Base-by-base conservation (phyloP, 2,888 invertebrate species). In the Uropetala carovei region DNA sequence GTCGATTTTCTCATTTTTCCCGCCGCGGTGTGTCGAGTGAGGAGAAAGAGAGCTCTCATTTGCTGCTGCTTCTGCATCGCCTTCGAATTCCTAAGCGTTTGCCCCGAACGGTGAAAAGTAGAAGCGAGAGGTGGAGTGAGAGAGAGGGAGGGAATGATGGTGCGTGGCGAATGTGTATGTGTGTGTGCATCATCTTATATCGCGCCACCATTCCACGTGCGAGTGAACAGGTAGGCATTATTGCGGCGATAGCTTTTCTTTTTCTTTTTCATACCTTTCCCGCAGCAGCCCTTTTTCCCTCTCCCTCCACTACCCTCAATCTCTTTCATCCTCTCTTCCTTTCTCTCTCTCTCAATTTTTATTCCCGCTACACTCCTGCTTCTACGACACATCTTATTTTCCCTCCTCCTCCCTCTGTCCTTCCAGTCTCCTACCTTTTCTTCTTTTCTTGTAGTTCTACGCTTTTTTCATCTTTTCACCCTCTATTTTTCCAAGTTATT, bases 1-100 rank as follows among this genome's bases (percentile, higher is more conserved):
- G 59, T 86, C 86, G 60, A 86, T 86, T 86, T 86, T 86, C 86
- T 86, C 60, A 60, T 89, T 89, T 89, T 89, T 89, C 89, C 64
- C 57, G 83, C 64, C 64, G 68, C 14, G 43, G 89, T 30, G 86
- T 86, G 86, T 43, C 43, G 43, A 43, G 43, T 27, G 60, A 18
- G 89, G 27, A 13, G 16, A 75, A 75, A 27, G 27, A 27, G 22
- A 75, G 27, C 75, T 68, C 1, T 68, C 68, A 3, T 43, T 43
- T 43, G 43, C 43, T 43, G 43, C 43, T 43, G 43, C 43, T 43
- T 22, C 75, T 75, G 27, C 75, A n/a, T n/a, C 22, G 68, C 68
- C 75, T 75, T 75, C 75, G 75, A 75, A 75, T 75, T 75, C 75
- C 75, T 75, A 11, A 11, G 27, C 75, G 75, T 75, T 75, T 5